Evolutionary conservation across 2,888 invertebrate genomes (phyloP).

Genomic region (Pristionchus maxplancki): DNA sequence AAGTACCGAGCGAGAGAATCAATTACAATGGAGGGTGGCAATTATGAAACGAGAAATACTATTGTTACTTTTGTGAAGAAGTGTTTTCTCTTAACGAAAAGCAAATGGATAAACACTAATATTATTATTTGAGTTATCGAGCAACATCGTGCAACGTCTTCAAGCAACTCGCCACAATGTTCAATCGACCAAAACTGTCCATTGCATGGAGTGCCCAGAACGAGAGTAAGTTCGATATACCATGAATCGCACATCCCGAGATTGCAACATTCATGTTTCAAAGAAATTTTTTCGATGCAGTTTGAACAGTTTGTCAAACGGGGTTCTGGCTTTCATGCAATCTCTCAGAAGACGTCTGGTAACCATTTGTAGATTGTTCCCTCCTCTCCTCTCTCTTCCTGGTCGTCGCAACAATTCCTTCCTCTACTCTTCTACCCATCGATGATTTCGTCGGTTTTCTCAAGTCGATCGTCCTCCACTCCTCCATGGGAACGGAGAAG

Average conservation of each 20-base stretch:
- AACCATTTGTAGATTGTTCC: neutral
- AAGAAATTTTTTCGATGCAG: no score
- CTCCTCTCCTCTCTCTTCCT: neutral
- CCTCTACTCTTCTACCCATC: conserved; percentile 19
- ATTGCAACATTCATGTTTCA: no score
- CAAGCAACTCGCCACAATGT: neutral
- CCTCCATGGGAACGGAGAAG: neutral
- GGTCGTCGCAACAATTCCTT: neutral
- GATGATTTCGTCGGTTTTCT: conserved; percentile 40
- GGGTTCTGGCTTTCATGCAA: no score
- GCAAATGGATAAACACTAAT: neutral
- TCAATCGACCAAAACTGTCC: neutral
- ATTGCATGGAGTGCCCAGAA: neutral
- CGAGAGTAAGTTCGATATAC: neutral
- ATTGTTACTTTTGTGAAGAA: no score
- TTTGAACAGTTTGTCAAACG: no score
- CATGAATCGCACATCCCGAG: no score
- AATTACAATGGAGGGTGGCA: neutral
- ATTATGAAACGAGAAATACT: neutral
- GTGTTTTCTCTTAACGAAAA: no score
- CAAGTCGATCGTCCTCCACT: neutral
- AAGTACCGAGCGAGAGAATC: neutral
- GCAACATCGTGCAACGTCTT: neutral
- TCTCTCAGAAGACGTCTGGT: neutral
- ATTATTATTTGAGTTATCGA: neutral